Base-by-base conservation (phyloP, 2,113 vertebrate genomes). In the Mola mola region DNA sequence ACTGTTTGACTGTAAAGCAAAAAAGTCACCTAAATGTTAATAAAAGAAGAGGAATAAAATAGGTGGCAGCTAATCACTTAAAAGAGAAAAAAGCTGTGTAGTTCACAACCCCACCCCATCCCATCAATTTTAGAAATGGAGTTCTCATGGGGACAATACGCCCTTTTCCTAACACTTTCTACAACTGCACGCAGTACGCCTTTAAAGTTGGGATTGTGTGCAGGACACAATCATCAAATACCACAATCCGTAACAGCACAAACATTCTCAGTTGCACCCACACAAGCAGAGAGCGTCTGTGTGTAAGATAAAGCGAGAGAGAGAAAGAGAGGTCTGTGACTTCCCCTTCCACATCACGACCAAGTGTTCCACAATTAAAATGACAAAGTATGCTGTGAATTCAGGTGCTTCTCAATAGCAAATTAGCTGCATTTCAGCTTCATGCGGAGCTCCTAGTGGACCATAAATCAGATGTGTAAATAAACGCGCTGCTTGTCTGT, bases 401-500 rank as follows among this genome's bases (percentile, higher is more conserved):
- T 1, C 7, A 37, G 29, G 24, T 22, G 41, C 55, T 49, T 44
- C 46, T 25, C 9, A 11, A 55, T 40, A 53, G 56, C 34, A 55
- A 61, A 67, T 58, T n/a, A n/a, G n/a, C n/a, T n/a, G n/a, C n/a
- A n/a, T n/a, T n/a, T n/a, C n/a, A n/a, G n/a, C n/a, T n/a, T n/a
- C n/a, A n/a, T n/a, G n/a, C n/a, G 6, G 6, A 60, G 11, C 36
- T 10, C 6, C 37, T 36, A 2, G 33, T 16, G 16, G 60, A 43
- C 57, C 48, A 22, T 44, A 40, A 79, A 74, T 44, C 38, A 74
- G 61, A 66, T 68, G 66, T 81, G 82, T 61, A 63, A 74, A 55
- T 50, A 38, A 48, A 68, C 73, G 62, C 34, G 55, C 75, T 49
- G 57, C 31, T 33, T 15, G 38, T 48, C 24, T 16, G 6, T 15